phyloP scores from a whole-genome alignment of 2,888 invertebrate species.

The Leptinotarsa tumamoca region DNA sequence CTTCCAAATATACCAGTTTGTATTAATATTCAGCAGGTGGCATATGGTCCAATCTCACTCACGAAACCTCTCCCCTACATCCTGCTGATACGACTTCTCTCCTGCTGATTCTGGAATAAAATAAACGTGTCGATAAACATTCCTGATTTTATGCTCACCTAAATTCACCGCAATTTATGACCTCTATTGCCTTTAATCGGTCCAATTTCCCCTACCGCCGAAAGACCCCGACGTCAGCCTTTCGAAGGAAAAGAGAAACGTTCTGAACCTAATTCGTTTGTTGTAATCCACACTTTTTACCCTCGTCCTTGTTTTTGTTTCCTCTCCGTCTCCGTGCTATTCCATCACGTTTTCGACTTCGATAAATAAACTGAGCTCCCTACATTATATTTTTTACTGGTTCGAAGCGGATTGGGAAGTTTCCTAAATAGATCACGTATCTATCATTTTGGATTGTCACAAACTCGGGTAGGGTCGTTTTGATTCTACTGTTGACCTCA shows the following conservation, averaged over 20 bases:
- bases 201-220: slow-evolving; percentile 8
- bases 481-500: background rate
- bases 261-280: slow-evolving; percentile 19
- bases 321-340: slow-evolving; percentile 5
- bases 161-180: slow-evolving; percentile 19
- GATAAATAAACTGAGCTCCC: slow-evolving; percentile 9
- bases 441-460: slow-evolving; percentile 18
- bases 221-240: slow-evolving; percentile 15
- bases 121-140: slow-evolving; percentile 18
- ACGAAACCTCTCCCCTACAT: background rate
- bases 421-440: slow-evolving; percentile 33
- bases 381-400: slow-evolving; percentile 1
- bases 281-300: slow-evolving; percentile 21
- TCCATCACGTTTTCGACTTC: slow-evolving; percentile 12
- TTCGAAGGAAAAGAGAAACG: slow-evolving; percentile 17
- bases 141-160: slow-evolving; percentile 18
- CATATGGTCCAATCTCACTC: background rate
- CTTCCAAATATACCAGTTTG: background rate
- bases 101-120: slow-evolving; percentile 18
- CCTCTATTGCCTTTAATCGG: slow-evolving; percentile 13
- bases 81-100: slow-evolving; percentile 5
- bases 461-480: background rate
- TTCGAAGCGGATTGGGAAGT: background rate
- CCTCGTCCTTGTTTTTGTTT: slow-evolving; percentile 17
- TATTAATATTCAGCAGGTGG: background rate